phyloP scores from a whole-genome alignment of 2,888 invertebrate species.

The Chelonus formosanus region DNA sequence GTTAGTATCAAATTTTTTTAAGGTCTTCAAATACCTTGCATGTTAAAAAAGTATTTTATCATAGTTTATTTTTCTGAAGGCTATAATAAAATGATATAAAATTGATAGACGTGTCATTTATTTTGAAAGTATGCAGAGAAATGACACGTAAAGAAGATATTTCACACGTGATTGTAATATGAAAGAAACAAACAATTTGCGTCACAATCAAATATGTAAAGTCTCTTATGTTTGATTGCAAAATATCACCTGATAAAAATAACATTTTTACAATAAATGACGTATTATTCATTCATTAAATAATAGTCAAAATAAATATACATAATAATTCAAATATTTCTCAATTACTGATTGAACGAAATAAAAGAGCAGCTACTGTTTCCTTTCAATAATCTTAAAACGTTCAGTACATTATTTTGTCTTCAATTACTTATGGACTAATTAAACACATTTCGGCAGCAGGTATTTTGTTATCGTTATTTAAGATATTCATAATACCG shows the following conservation, averaged over 20 bases:
- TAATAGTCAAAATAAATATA: no score
- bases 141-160: neutral
- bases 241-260: slow-evolving; percentile 5
- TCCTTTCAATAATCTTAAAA: no score
- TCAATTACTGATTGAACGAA: no score
- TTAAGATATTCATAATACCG: no score
- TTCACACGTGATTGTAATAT: slow-evolving; percentile 15
- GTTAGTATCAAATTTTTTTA: neutral
- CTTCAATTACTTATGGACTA: no score
- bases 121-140: neutral
- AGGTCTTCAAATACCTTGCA: neutral
- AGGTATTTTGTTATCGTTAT: no score
- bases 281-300: no score
- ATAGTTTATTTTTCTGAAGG: neutral
- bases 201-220: slow-evolving; percentile 20
- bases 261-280: no score
- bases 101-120: neutral
- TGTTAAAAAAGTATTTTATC: neutral
- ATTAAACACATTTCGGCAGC: no score
- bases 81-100: neutral
- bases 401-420: no score
- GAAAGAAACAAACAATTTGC: slow-evolving; percentile 17
- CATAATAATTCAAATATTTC: no score
- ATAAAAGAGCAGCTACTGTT: no score
- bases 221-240: slow-evolving; percentile 10